Percentiles rank a stretch among this genome's conserved stretches.
Conservation (phyloP, 2,888 invertebrate species). For the Agrilus biguttatus region DNA sequence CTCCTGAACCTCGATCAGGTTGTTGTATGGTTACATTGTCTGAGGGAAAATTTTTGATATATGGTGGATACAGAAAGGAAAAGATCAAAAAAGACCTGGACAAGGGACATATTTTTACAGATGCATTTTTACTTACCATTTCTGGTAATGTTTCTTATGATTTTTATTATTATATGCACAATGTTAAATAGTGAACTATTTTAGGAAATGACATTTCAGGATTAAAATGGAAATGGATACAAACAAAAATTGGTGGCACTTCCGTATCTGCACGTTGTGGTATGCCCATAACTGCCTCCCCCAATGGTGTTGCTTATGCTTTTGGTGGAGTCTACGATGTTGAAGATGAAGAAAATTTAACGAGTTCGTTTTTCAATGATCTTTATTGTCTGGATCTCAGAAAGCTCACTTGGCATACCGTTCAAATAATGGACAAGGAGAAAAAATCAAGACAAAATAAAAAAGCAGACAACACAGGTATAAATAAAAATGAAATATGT, state of each 20-base stretch:
- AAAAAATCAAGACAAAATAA: conserved; percentile 28
- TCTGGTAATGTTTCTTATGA: conserved; percentile 36
- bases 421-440: conserved; percentile 37
- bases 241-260: conserved; percentile 49
- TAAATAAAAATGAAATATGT: conserved; percentile 11
- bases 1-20: conserved; percentile 68
- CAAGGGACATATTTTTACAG: conserved; percentile 53
- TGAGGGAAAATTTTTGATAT: conserved; percentile 52
- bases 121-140: conserved; percentile 50
- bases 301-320: conserved; percentile 55
- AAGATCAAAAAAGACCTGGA: conserved; percentile 60
- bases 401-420: conserved; percentile 55
- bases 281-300: conserved; percentile 47
- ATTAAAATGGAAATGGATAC: conserved; percentile 56
- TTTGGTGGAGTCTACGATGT: conserved; percentile 83
- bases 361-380: conserved; percentile 70
- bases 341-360: conserved; percentile 56
- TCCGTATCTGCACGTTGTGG: conserved; percentile 53
- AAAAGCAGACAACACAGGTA: conserved; percentile 26
- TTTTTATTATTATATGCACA: background rate
- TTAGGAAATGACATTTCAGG: conserved; percentile 44
- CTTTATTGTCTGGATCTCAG: conserved; percentile 62
- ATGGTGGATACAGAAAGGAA: conserved; percentile 67
- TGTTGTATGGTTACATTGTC: conserved; percentile 54
- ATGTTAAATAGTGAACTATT: conserved; percentile 9